Conservation (phyloP, 1,140 invertebrate species). For the Aphaenogaster ashmeadi region DNA sequence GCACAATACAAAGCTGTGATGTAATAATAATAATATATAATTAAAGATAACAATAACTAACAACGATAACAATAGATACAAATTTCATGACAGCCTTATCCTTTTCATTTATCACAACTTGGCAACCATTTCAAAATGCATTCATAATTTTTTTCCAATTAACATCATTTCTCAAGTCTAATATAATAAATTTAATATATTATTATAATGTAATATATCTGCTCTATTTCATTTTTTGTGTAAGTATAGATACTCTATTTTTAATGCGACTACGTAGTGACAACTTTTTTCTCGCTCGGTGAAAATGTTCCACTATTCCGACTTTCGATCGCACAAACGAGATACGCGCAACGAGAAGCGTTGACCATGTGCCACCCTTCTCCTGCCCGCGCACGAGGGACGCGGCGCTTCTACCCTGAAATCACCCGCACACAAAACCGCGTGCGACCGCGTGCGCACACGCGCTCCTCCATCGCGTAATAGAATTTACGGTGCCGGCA, state of each 20-base stretch:
- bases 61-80: not conserved
- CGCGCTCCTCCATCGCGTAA: constrained; percentile 43
- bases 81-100: not conserved
- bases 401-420: constrained; percentile 30
- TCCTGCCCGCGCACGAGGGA: not conserved
- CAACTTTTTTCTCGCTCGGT: not conserved
- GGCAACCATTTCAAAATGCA: not conserved
- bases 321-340: constrained; percentile 44
- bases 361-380: not conserved
- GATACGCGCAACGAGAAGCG: not conserved
- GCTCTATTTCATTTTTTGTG: not conserved
- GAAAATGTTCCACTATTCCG: not conserved
- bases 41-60: constrained; percentile 5
- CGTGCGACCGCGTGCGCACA: constrained; percentile 6
- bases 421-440: constrained; percentile 50
- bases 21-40: not conserved
- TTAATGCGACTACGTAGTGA: not conserved
- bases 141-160: not conserved
- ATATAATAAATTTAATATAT: not conserved
- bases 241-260: not conserved
- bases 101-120: not conserved
- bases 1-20: not conserved
- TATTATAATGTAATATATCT: too few species aligned
- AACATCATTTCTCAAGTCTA: not conserved
- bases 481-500: constrained; percentile 59